Conservation (phyloP, 2,888 invertebrate genomes). For the Globia sparganii region DNA sequence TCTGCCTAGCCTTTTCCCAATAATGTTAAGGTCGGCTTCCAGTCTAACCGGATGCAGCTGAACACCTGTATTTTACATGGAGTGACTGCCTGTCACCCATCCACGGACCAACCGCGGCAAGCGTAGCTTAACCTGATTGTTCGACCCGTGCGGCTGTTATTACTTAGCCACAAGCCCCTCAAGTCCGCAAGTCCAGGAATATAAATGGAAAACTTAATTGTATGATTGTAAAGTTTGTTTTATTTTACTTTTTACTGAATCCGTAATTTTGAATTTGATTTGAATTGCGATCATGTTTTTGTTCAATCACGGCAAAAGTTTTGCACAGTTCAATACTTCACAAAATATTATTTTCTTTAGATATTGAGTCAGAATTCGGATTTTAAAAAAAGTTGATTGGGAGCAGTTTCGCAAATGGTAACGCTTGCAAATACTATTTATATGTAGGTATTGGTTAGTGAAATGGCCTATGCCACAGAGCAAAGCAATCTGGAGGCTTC, state of each 20-base stretch:
- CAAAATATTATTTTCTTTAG: constrained; percentile 9
- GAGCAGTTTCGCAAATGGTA: not conserved
- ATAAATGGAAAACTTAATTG: constrained; percentile 56
- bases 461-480: not conserved
- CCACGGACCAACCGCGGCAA: no score
- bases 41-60: no score
- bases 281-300: constrained; percentile 21
- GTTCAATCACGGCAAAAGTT: constrained; percentile 17
- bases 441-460: not conserved
- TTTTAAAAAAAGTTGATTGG: not conserved
- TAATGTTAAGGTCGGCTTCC: no score
- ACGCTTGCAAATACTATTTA: not conserved
- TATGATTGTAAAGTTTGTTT: constrained; percentile 30
- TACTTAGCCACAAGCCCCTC: no score
- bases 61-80: no score
- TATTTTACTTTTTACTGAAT: constrained; percentile 17
- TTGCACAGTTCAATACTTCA: constrained; percentile 6
- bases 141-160: no score
- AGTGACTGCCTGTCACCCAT: no score
- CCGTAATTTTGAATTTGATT: constrained; percentile 27
- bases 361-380: not conserved
- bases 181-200: constrained; percentile 57
- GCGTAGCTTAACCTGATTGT: no score
- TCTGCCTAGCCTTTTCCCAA: no score
- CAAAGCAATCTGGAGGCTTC: not conserved